phyloP scores from a whole-genome alignment of 2,888 invertebrate genomes.

The Drosophila heteroneura region DNA sequence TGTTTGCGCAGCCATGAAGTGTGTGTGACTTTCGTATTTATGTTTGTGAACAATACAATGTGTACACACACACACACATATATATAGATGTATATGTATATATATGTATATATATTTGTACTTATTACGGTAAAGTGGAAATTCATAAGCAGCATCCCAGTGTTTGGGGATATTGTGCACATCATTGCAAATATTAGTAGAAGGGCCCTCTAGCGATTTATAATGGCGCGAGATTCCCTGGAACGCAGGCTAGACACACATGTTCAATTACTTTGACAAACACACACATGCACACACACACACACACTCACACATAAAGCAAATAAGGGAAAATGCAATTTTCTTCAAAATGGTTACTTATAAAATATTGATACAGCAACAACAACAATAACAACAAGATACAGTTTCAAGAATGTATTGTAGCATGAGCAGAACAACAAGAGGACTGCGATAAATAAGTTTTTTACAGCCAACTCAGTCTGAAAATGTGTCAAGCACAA shows the following conservation, averaged over 20 bases:
- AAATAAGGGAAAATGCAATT: conserved; percentile 76
- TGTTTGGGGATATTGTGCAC: conserved; percentile 31
- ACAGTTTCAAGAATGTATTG: conserved; percentile 10
- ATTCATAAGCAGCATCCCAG: conserved; percentile 32
- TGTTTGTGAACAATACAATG: conserved; percentile 10
- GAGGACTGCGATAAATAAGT: not conserved
- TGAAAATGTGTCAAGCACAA: not conserved
- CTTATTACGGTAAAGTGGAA: conserved; percentile 30
- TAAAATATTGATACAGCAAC: conserved; percentile 69
- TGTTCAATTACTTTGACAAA: conserved; percentile 52
- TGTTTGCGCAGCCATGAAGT: not conserved
- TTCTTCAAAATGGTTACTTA: conserved; percentile 74
- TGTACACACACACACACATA: not conserved
- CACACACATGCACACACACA: conserved; percentile 2
- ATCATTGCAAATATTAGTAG: conserved; percentile 65
- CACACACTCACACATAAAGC: conserved; percentile 32
- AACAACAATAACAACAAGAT: conserved; percentile 16
- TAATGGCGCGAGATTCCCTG: conserved; percentile 31
- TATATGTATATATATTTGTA: not conserved
- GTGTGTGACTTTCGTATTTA: conserved; percentile 23
- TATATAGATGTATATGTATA: too few species aligned
- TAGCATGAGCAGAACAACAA: not conserved
- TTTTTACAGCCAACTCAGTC: not conserved
- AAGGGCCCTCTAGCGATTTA: conserved; percentile 43
- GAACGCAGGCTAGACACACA: conserved; percentile 24